Base-by-base conservation (phyloP, 2,113 vertebrate genomes). In the Rhodinocichla rosea region DNA sequence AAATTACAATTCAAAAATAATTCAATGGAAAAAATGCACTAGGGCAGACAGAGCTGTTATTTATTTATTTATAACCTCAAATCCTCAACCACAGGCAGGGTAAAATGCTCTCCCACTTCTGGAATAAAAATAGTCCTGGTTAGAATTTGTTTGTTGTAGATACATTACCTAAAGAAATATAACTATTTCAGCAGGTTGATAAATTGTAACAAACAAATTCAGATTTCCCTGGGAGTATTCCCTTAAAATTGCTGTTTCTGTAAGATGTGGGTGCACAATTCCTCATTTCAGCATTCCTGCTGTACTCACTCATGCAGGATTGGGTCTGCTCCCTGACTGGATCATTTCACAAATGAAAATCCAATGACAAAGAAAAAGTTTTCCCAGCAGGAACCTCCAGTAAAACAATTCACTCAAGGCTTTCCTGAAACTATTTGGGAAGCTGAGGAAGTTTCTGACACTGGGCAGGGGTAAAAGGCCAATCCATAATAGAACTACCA, bases 41-140 rank as follows among this genome's bases (percentile, higher is more conserved):
- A 57, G 90, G 79, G 74, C 49, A 96, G 92, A 90, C 55, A 83
- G 90, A 71, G 69, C 56, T 83, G 83, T 96, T 94, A 80, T 94
- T 96, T 95, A 88, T 94, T 96, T 93, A 74, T 90, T 94, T 96
- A 47, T 94, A 95, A 94, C 96, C 94, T 96, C 96, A 89, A 95
- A 42, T 71, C 80, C 52, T 88, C 94, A 85, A 83, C 93, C 95
- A 91, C 95, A 74, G 27, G 60, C 89, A 91, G 93, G 55, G 69
- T 63, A 75, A 94, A 95, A 93, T 35, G 60, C 26, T 89, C 95
- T 94, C 83, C 37, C 69, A 82, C 60, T 57, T 83, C 0, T 57
- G 63, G 56, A 80, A 59, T 89, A 96, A 93, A 96, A 96, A 95
- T 92, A 96, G 90, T 11, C 52, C 40, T 55, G 52, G 60, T 27